phyloP scores from a whole-genome alignment of 2,113 vertebrate genomes.

The Alethe castanea region DNA sequence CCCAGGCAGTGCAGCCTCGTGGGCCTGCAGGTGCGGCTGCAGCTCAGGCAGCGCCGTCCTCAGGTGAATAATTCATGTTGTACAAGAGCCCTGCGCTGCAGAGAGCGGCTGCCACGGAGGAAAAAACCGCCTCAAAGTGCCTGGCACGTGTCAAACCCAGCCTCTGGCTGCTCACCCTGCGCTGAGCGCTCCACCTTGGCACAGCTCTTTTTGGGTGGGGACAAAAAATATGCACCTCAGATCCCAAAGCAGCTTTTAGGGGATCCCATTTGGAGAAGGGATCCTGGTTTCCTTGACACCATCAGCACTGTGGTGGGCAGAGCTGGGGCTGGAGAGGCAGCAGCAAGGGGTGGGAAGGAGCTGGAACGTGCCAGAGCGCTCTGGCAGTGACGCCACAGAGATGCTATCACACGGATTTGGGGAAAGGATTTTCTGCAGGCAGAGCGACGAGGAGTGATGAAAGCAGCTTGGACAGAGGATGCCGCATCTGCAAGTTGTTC shows the following conservation, averaged over 20 bases:
- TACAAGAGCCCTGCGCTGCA: conserved; percentile 54
- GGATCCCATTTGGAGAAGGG: not conserved
- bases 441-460: not conserved
- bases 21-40: not conserved
- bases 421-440: conserved; percentile 6
- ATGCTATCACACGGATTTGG: not conserved
- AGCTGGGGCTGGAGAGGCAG: not conserved
- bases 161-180: not conserved
- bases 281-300: not conserved
- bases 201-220: not conserved
- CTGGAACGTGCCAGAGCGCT: not conserved
- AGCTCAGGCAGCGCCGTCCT: conserved; percentile 8
- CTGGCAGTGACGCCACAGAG: not conserved
- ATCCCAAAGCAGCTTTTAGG: not conserved
- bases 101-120: conserved; percentile 39
- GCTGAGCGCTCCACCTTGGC: not conserved
- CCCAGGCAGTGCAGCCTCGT: not conserved
- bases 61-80: conserved; percentile 70
- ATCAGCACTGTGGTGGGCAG: not conserved
- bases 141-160: not conserved
- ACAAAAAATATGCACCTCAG: rapidly evolving
- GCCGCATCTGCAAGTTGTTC: conserved; percentile 54
- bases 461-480: conserved; percentile 15
- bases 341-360: not conserved
- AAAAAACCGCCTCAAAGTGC: conserved; percentile 32